These are phyloP conservation scores for Limnothrissa miodon DNA, from an alignment of 2,113 vertebrate species.

Conservation along the genomic window DNA sequence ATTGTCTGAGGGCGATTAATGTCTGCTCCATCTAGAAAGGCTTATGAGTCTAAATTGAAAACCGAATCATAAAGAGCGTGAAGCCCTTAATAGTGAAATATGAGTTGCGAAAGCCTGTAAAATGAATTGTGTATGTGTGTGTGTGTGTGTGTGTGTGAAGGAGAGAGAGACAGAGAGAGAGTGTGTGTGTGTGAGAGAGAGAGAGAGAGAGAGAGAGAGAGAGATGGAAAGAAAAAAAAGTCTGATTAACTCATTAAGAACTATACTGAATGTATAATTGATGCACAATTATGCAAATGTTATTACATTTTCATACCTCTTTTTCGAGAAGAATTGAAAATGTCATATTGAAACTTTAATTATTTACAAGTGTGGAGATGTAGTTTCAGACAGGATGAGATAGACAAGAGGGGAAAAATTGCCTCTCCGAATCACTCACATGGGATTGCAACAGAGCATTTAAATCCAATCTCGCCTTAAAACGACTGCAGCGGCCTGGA, in stretches of 20 bases:
- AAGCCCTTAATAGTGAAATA: constrained; percentile 11
- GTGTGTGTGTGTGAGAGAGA: constrained; percentile 32
- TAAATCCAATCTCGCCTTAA: not conserved
- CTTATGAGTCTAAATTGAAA: constrained; percentile 12
- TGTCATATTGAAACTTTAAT: constrained; percentile 71
- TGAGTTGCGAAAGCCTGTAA: not conserved
- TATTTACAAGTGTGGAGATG: constrained; percentile 67
- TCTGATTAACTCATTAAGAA: constrained; percentile 72
- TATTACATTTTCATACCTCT: constrained; percentile 70
- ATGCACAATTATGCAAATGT: constrained; percentile 74
- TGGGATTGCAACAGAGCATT: not conserved
- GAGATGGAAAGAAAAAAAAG: constrained; percentile 36
- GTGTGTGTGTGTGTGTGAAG: constrained; percentile 33
- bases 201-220: too few relatives aligned
- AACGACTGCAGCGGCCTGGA: not conserved
- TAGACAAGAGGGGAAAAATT: not conserved
- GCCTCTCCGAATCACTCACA: not conserved
- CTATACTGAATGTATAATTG: constrained; percentile 71
- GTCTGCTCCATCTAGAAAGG: not conserved
- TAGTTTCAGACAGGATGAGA: constrained; percentile 44
- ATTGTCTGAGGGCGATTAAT: not conserved
- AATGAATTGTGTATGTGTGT: constrained; percentile 28
- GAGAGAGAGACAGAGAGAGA: too few relatives aligned
- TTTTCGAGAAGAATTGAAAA: constrained; percentile 68
- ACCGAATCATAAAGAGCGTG: not conserved